Evolutionary conservation across 2,797 vertebrate genomes (phyloP).

Genomic region (Bovichtus diacanthus): DNA sequence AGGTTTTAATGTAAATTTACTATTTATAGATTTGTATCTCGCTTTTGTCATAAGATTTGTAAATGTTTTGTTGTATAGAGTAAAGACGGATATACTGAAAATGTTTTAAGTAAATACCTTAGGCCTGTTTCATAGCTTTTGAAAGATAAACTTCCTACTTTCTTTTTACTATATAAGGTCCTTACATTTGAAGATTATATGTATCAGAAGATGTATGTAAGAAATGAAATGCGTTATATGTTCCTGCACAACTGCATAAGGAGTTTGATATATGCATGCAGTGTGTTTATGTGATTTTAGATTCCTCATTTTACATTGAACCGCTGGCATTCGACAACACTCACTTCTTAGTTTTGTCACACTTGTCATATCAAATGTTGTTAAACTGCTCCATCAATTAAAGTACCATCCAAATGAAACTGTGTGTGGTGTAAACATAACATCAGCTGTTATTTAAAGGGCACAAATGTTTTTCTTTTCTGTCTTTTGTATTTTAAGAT

Average conservation of each 20-base stretch:
- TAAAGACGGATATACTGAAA: not conserved
- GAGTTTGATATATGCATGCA: not conserved
- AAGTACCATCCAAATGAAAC: not conserved
- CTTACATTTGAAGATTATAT: not conserved
- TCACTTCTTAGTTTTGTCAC: not conserved
- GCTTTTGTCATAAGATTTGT: not conserved
- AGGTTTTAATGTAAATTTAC: not conserved
- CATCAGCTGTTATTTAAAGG: not conserved
- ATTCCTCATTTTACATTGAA: not conserved
- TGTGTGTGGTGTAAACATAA: not conserved
- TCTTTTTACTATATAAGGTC: too few species aligned
- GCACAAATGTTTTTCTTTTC: not conserved
- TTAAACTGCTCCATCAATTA: not conserved
- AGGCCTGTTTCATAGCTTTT: not conserved
- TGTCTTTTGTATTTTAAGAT: not conserved
- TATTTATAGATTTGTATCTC: not conserved
- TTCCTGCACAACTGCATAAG: not conserved
- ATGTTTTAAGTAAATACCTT: not conserved
- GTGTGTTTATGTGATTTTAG: not conserved
- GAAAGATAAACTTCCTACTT: not conserved
- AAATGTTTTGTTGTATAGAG: not conserved
- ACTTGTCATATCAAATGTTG: not conserved
- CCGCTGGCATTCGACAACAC: not conserved
- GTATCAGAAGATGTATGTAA: not conserved
- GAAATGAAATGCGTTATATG: not conserved